These are phyloP conservation scores for Theristus sp. DNA, from an alignment of 2,888 invertebrate genomes.

Conservation along the genomic window DNA sequence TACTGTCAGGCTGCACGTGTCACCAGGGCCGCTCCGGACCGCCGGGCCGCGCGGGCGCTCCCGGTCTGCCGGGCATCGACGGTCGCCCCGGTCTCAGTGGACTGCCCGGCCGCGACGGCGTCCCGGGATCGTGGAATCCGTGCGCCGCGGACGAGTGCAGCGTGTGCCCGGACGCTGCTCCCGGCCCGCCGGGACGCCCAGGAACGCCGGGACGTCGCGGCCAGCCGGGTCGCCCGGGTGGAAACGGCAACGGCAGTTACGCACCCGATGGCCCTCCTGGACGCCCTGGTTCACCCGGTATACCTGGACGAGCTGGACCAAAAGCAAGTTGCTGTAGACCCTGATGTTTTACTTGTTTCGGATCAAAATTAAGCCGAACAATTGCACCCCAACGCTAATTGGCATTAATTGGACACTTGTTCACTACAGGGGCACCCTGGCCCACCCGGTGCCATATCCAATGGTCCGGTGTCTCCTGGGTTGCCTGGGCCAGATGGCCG, in stretches of 20 bases:
- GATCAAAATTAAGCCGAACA: neutral
- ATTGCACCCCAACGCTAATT: neutral
- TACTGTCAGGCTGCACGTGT: constrained; percentile 6
- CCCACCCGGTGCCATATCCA: neutral
- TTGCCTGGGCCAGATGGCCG: neutral
- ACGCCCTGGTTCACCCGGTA: constrained; percentile 10
- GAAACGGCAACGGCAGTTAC: constrained; percentile 9
- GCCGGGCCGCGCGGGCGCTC: constrained; percentile 1
- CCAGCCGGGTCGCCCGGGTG: constrained; percentile 12
- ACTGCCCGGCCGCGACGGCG: neutral
- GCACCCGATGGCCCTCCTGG: constrained; percentile 17
- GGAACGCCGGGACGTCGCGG: constrained; percentile 20
- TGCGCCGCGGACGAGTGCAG: neutral
- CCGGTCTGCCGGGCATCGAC: neutral
- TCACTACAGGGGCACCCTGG: neutral
- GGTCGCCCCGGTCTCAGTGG: constrained; percentile 3
- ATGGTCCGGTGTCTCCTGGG: neutral
- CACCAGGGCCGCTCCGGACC: constrained; percentile 5
- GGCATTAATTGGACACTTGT: neutral
- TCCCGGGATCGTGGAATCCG: neutral
- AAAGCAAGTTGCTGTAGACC: too few relatives aligned
- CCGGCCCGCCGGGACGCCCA: constrained; percentile 9
- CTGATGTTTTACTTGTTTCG: neutral
- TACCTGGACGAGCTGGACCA: too few relatives aligned
- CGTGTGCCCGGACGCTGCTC: neutral